phyloP scores from a whole-genome alignment of 2,113 vertebrate genomes.

The Oceanites oceanicus region DNA sequence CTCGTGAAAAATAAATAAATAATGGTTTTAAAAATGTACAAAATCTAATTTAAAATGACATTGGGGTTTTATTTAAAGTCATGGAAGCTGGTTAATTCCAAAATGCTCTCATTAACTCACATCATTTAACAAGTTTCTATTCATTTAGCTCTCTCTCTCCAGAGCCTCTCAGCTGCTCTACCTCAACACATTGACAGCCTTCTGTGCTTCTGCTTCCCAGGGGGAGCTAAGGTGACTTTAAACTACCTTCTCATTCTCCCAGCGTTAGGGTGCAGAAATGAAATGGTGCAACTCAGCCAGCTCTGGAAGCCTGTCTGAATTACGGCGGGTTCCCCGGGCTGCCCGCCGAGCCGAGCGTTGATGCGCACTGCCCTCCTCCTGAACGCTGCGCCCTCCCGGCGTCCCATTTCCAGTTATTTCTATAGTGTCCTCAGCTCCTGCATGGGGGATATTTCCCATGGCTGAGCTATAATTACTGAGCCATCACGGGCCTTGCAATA shows the following conservation, averaged over 20 bases:
- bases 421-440: background rate
- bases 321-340: fast-evolving
- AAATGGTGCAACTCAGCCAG: background rate
- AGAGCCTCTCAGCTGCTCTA: conserved; percentile 65
- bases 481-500: background rate
- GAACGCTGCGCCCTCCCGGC: fast-evolving
- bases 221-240: conserved; percentile 64
- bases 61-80: conserved; percentile 70
- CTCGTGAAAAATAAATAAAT: background rate
- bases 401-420: fast-evolving
- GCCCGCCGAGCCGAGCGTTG: fast-evolving
- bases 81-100: conserved; percentile 70
- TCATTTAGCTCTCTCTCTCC: conserved; percentile 68
- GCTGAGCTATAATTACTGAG: conserved; percentile 6
- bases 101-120: conserved; percentile 71
- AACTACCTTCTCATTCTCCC: conserved; percentile 32
- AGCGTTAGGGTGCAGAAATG: background rate
- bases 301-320: background rate
- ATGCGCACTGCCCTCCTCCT: background rate
- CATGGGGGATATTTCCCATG: background rate
- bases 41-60: conserved; percentile 71
- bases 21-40: conserved; percentile 48
- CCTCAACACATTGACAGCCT: conserved; percentile 65
- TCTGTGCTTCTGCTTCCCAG: conserved; percentile 59
- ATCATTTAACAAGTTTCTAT: conserved; percentile 71